These are phyloP conservation scores for Ammospiza nelsoni DNA, from an alignment of 2,113 vertebrate genomes.

Conservation along the genomic window DNA sequence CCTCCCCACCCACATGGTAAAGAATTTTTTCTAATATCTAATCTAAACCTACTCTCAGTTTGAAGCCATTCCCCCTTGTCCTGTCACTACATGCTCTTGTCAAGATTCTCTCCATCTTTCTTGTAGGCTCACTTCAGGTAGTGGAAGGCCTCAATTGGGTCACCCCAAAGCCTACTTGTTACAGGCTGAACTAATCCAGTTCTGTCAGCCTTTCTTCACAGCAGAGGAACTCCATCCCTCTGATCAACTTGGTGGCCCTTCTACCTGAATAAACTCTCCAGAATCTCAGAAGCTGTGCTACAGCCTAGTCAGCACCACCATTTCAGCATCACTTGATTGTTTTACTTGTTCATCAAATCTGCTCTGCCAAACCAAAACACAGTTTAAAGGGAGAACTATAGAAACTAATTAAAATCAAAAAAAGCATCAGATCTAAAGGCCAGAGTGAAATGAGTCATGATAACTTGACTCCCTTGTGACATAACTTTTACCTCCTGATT, in stretches of 20 bases:
- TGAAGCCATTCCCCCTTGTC: not conserved
- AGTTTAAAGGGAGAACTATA: not conserved
- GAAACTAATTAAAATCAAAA: not conserved
- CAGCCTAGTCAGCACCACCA: not conserved
- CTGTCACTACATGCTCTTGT: not conserved
- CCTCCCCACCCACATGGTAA: not conserved
- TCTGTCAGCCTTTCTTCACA: not conserved
- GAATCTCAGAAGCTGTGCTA: not conserved
- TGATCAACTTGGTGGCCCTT: not conserved
- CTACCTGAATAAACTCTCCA: not conserved
- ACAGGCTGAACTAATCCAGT: not conserved
- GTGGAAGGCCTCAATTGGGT: not conserved
- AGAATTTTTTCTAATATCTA: not conserved
- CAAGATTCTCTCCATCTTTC: not conserved
- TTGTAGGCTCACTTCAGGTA: not conserved
- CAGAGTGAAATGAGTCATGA: not conserved
- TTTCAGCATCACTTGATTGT: not conserved
- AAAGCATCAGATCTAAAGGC: not conserved
- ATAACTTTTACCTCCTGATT: not conserved
- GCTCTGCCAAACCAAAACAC: not conserved
- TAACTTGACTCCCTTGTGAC: not conserved
- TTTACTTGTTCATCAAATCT: not conserved
- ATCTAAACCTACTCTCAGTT: not conserved
- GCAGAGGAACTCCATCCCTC: not conserved
- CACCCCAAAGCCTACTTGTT: not conserved